A percentile compares a stretch with the other conserved stretches of the same genome.
These are phyloP conservation scores for Myrmecobius fasciatus DNA, from an alignment of 2,113 vertebrate genomes.

Conservation along the genomic window DNA sequence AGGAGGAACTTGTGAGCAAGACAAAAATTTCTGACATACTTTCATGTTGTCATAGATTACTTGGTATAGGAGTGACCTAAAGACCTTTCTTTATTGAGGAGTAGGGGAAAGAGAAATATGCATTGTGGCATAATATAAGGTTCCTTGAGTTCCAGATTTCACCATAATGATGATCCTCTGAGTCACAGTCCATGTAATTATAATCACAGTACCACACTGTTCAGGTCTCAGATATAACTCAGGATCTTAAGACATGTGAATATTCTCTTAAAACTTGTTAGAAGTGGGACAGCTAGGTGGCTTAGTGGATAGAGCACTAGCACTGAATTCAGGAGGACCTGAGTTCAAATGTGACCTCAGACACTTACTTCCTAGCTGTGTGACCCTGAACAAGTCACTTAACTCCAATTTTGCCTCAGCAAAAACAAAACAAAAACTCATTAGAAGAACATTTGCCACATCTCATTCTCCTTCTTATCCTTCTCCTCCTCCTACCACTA, in stretches of 20 bases:
- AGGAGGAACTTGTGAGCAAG: background rate
- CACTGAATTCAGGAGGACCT: too few relatives aligned
- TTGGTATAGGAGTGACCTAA: background rate
- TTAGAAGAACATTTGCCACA: background rate
- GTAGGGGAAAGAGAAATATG: background rate
- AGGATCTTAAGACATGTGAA: background rate
- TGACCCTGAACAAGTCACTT: too few relatives aligned
- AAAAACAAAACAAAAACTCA: too few relatives aligned
- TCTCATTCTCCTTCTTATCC: background rate
- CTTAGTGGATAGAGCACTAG: too few relatives aligned
- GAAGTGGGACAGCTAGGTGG: background rate
- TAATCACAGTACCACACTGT: background rate
- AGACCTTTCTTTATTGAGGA: background rate
- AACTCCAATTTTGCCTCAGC: too few relatives aligned
- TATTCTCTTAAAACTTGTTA: background rate
- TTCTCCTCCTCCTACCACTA: background rate
- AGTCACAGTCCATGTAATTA: background rate
- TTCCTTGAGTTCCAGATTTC: background rate
- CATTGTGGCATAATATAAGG: background rate
- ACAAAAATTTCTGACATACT: background rate
- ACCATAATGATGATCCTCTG: background rate
- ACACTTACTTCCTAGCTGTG: too few relatives aligned
- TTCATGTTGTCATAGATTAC: background rate
- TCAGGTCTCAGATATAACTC: background rate
- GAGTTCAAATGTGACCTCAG: too few relatives aligned